Conservation (phyloP, 2,888 invertebrate species). For the Eulithis testata region DNA sequence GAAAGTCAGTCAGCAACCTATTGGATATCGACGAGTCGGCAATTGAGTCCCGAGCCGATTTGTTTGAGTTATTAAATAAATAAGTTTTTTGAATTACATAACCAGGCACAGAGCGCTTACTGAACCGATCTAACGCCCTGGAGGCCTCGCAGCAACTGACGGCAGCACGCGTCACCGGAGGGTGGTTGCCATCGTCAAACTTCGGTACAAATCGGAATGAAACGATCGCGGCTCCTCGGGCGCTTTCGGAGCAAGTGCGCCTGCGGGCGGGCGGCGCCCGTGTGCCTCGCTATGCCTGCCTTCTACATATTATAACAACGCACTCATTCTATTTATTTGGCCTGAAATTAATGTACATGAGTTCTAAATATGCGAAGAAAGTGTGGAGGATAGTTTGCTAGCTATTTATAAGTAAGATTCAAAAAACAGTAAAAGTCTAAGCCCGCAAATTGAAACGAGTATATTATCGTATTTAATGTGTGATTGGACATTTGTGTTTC, state of each 20-base stretch:
- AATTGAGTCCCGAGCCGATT: constrained; percentile 51
- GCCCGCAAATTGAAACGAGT: too few relatives aligned
- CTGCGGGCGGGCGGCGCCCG: constrained; percentile 79
- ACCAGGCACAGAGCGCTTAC: constrained; percentile 72
- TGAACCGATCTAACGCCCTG: constrained; percentile 78
- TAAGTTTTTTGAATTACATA: constrained; percentile 82
- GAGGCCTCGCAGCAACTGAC: constrained; percentile 82
- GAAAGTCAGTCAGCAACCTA: constrained; percentile 42
- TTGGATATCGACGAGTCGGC: constrained; percentile 47
- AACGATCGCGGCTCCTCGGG: constrained; percentile 81
- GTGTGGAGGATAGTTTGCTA: background rate
- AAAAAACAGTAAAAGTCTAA: too few relatives aligned
- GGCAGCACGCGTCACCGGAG: constrained; percentile 78
- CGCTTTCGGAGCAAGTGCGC: constrained; percentile 80
- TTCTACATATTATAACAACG: constrained; percentile 64
- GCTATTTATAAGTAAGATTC: too few relatives aligned
- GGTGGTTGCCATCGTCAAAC: constrained; percentile 79
- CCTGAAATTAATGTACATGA: constrained; percentile 48
- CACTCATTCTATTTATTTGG: constrained; percentile 69
- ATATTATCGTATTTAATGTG: too few relatives aligned
- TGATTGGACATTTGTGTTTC: too few relatives aligned
- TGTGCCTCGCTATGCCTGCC: constrained; percentile 67
- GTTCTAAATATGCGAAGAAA: background rate
- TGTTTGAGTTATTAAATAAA: constrained; percentile 78
- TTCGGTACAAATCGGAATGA: constrained; percentile 79